Evolutionary conservation across 2,113 vertebrate genomes (phyloP).

Genomic region (Symphodus melops): DNA sequence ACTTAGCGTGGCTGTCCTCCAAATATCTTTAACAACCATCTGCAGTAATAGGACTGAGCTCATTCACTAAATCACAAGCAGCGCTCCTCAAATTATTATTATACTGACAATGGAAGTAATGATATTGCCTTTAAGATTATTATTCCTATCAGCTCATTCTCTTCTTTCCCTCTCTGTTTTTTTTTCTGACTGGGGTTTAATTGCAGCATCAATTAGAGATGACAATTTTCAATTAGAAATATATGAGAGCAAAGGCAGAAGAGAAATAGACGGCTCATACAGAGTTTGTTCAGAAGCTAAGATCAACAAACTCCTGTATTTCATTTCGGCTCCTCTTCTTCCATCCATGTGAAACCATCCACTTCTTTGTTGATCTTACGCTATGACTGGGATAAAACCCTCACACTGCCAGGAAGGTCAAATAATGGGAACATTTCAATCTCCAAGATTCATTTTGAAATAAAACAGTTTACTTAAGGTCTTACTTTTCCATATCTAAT

Average conservation of each 20-base stretch:
- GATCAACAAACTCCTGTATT: constrained; percentile 17
- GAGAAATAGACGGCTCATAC: constrained; percentile 15
- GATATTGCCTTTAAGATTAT: constrained; percentile 53
- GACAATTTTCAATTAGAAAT: constrained; percentile 61
- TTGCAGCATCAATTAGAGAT: constrained; percentile 61
- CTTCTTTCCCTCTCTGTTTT: constrained; percentile 24
- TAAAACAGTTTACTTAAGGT: background rate
- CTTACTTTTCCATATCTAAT: background rate
- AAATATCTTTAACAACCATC: constrained; percentile 64
- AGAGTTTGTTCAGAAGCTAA: background rate
- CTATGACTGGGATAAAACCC: background rate
- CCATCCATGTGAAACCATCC: background rate
- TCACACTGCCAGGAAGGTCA: background rate
- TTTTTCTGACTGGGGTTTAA: constrained; percentile 42
- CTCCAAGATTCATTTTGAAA: background rate
- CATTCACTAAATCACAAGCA: constrained; percentile 56
- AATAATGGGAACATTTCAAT: too few species aligned
- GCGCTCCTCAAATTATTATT: constrained; percentile 52
- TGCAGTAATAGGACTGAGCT: constrained; percentile 41
- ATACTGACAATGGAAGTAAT: constrained; percentile 59
- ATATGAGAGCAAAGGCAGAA: constrained; percentile 47
- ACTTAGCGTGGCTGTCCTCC: constrained; percentile 62
- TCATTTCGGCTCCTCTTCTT: background rate
- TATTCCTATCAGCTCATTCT: constrained; percentile 47
- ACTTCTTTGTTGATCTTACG: background rate